Percentiles rank a stretch among this genome's conserved stretches.
phyloP scores from a whole-genome alignment of 2,113 vertebrate species.

The Oenanthe melanoleuca region DNA sequence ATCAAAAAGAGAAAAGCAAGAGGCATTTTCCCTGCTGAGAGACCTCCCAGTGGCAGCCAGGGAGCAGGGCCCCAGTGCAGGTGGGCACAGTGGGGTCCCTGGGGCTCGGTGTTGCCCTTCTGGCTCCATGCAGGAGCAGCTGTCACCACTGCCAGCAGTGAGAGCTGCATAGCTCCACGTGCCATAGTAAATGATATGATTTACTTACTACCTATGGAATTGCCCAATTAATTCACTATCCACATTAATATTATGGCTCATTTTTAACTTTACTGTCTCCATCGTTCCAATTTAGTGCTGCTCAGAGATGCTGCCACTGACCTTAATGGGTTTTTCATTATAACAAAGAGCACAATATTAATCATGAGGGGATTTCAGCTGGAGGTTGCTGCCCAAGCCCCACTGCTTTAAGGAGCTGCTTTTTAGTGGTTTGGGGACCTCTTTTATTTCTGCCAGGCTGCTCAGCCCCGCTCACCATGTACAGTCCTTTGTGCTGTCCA shows the following conservation, averaged over 20 bases:
- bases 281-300: slow-evolving; percentile 63
- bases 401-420: slow-evolving; percentile 10
- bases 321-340: slow-evolving; percentile 69
- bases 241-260: slow-evolving; percentile 65
- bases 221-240: slow-evolving; percentile 66
- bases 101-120: background rate
- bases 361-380: slow-evolving; percentile 33
- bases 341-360: slow-evolving; percentile 42
- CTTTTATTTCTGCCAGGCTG: slow-evolving; percentile 33
- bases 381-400: background rate
- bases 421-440: background rate
- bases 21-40: background rate
- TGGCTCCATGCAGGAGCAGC: accelerated
- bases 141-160: background rate
- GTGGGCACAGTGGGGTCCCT: accelerated
- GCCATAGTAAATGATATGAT: background rate
- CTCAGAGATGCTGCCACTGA: slow-evolving; percentile 63
- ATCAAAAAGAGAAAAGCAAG: background rate
- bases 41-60: background rate
- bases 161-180: accelerated
- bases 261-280: slow-evolving; percentile 71
- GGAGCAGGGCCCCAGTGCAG: background rate
- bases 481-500: background rate
- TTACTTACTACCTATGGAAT: slow-evolving; percentile 62
- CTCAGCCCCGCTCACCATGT: background rate